Evolutionary conservation across 2,797 vertebrate genomes (phyloP).

Genomic region (Enteromius fasciolatus): DNA sequence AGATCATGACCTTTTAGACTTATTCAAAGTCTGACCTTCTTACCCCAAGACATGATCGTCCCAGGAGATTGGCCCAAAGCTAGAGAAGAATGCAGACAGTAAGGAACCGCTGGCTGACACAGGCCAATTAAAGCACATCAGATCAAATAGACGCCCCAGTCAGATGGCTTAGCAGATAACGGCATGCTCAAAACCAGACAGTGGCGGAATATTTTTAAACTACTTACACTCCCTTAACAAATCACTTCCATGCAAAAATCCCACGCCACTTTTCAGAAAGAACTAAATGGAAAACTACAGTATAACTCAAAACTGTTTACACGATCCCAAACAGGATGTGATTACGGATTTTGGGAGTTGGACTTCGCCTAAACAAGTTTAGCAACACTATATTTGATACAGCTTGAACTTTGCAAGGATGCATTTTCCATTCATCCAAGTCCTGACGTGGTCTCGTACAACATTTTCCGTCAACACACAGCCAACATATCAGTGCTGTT

Average conservation of each 20-base stretch:
- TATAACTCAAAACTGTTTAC: conserved; percentile 44
- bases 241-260: conserved; percentile 16
- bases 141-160: conserved; percentile 33
- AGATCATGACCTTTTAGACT: neutral
- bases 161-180: conserved; percentile 47
- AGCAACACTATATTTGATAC: conserved; percentile 19
- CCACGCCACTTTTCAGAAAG: neutral
- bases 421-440: conserved; percentile 26
- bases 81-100: conserved; percentile 51
- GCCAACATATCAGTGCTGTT: neutral
- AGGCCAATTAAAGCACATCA: conserved; percentile 49
- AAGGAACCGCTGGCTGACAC: conserved; percentile 46
- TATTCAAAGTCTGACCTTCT: conserved; percentile 7
- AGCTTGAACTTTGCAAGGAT: conserved; percentile 8
- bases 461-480: conserved; percentile 3
- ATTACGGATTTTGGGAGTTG: conserved; percentile 28
- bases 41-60: conserved; percentile 63
- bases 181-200: conserved; percentile 34
- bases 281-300: conserved; percentile 3
- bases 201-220: conserved; percentile 3
- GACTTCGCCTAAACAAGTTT: conserved; percentile 19
- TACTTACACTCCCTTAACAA: conserved; percentile 1
- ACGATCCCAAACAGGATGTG: conserved; percentile 50
- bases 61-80: conserved; percentile 39
- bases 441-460: neutral